These are phyloP conservation scores for Platycercus adscitus DNA, from an alignment of 2,113 vertebrate species.

Conservation along the genomic window DNA sequence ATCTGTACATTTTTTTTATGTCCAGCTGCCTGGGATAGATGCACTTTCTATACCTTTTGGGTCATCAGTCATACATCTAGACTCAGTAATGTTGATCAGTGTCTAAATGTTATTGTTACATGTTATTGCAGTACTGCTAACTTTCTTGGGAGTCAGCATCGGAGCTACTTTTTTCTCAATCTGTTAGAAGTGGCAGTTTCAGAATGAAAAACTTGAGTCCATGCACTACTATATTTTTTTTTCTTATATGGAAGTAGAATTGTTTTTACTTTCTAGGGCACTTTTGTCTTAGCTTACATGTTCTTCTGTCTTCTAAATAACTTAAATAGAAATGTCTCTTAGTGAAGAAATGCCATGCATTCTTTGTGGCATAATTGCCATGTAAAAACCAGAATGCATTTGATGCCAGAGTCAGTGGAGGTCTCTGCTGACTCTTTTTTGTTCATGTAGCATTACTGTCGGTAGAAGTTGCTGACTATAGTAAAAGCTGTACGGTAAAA, in stretches of 20 bases:
- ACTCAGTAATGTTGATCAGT: not conserved
- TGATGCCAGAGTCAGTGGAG: not conserved
- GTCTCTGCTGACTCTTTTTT: not conserved
- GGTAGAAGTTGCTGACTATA: not conserved
- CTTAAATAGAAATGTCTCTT: not conserved
- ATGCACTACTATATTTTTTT: not conserved
- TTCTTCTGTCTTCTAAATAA: not conserved
- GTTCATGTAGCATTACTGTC: fast-evolving
- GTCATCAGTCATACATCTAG: not conserved
- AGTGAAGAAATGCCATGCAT: not conserved
- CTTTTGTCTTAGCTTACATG: not conserved
- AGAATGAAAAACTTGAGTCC: not conserved
- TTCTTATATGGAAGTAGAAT: not conserved
- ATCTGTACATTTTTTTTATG: not conserved
- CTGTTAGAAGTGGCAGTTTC: not conserved
- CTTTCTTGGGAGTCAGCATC: not conserved
- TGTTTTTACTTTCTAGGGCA: not conserved
- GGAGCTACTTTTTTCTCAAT: not conserved
- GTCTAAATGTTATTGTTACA: not conserved
- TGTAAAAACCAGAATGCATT: not conserved
- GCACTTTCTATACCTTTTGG: not conserved
- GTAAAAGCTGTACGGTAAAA: not conserved
- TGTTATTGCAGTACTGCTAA: not conserved
- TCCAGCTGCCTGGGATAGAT: not conserved
- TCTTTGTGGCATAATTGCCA: not conserved